Base-by-base conservation (phyloP, 2,888 invertebrate genomes). In the Cheilosia vernalis region DNA sequence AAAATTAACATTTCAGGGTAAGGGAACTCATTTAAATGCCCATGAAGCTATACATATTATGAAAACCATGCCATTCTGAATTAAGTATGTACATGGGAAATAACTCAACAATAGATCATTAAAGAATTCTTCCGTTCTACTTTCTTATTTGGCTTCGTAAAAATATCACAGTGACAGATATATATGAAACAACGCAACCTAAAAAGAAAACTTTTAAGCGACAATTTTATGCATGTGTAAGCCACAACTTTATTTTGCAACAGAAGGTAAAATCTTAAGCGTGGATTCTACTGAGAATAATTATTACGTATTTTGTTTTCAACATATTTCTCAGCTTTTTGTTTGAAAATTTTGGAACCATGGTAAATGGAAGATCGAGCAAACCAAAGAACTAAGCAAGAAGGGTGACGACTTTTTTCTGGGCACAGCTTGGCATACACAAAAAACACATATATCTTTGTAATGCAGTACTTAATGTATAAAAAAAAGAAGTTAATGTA, bases 91-190 rank as follows among this genome's bases (percentile, higher is more conserved):
- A 9, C 27, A 7, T 72, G 83, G 40, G 67, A 82, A 78, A 67
- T 27, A 53, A 33, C 9, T 44, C 47, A 63, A 83, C 83, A 83
- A 79, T 63, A 58, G 79, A 73, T 63, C 67, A 69, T 79, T 69
- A 83, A 83, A 67, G 13, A 83, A 67, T 67, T 67, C 51, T 78
- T 61, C 42, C 61, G 60, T 83, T 78, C 66, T 67, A 67, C 67
- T 83, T 83, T 83, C 61, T 63, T 63, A 33, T 55, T 51, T 40
- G 15, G 21, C 47, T 24, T 7, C 37, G 60, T 55, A 58, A 60
- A 6, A 51, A 56, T 21, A 21, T 44, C 40, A 76, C 51, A 69
- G 2, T 9, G 17, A 15, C 17, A 47, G 42, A 63, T 56, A 64
- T 56, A 64, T 56, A 24, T 42, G 13, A 51, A 64, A 40, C 19